A percentile compares a stretch with the other conserved stretches of the same genome.
phyloP scores from a whole-genome alignment of 2,797 vertebrate species.

The Iguana delicatissima region DNA sequence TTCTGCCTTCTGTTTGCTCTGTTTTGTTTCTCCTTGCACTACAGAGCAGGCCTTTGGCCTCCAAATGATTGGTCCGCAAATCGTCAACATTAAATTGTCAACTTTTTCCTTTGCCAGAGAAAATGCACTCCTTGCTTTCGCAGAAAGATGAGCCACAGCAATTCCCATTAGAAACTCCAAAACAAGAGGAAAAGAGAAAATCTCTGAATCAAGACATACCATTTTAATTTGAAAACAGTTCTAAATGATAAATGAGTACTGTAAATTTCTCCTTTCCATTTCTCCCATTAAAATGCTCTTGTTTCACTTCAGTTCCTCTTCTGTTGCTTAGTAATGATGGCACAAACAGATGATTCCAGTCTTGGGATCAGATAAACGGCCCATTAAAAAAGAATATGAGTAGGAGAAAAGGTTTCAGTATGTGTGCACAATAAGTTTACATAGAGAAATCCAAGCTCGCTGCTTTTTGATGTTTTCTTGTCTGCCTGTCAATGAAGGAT shows the following conservation, averaged over 20 bases:
- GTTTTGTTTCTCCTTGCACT: slow-evolving; percentile 18
- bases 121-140: slow-evolving; percentile 24
- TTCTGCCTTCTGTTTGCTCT: slow-evolving; percentile 13
- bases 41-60: slow-evolving; percentile 23
- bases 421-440: not conserved
- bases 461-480: slow-evolving; percentile 42
- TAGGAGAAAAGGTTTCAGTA: slow-evolving; percentile 33
- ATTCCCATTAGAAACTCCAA: slow-evolving; percentile 52
- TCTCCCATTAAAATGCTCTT: not conserved
- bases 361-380: slow-evolving; percentile 13
- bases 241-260: slow-evolving; percentile 47
- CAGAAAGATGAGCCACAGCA: slow-evolving; percentile 49
- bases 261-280: slow-evolving; percentile 41
- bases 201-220: slow-evolving; percentile 52
- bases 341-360: slow-evolving; percentile 42
- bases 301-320: slow-evolving; percentile 49
- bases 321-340: slow-evolving; percentile 51
- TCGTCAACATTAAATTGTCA: slow-evolving; percentile 44
- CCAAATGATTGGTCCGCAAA: slow-evolving; percentile 6
- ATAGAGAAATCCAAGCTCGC: slow-evolving; percentile 19
- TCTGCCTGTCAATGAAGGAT: not conserved
- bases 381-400: slow-evolving; percentile 20
- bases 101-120: slow-evolving; percentile 31
- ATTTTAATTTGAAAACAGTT: slow-evolving; percentile 61
- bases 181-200: slow-evolving; percentile 44